Conservation (phyloP, 1,140 invertebrate species). For the Melanaphis sacchari region DNA sequence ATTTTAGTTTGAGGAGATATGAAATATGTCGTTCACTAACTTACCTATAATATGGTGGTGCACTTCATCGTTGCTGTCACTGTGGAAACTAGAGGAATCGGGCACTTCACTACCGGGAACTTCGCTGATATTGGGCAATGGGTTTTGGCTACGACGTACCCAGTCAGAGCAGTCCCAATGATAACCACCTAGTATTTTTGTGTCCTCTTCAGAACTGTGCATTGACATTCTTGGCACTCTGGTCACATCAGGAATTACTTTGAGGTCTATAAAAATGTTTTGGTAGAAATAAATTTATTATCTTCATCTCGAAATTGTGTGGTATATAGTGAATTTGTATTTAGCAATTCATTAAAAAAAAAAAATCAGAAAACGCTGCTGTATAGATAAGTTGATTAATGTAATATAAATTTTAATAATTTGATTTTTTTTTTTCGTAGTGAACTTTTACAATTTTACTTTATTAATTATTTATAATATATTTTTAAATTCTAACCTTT, state of each 20-base stretch:
- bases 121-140: slow-evolving; percentile 89
- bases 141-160: slow-evolving; percentile 82
- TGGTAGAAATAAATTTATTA: not conserved
- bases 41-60: slow-evolving; percentile 55
- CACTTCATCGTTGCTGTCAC: slow-evolving; percentile 86
- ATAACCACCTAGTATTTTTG: slow-evolving; percentile 70
- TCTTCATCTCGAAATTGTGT: not conserved
- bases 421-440: not conserved
- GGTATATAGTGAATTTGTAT: not conserved
- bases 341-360: not conserved
- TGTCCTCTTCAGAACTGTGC: slow-evolving; percentile 56
- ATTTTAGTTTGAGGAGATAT: not conserved
- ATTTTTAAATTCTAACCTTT: slow-evolving; percentile 62
- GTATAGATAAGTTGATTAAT: no score
- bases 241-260: slow-evolving; percentile 48
- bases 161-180: slow-evolving; percentile 97
- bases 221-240: slow-evolving; percentile 46
- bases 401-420: not conserved
- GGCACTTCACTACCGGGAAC: slow-evolving; percentile 89
- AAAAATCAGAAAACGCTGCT: no score
- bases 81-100: slow-evolving; percentile 87
- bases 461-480: not conserved
- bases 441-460: not conserved
- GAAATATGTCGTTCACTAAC: not conserved
- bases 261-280: slow-evolving; percentile 44